Evolutionary conservation across 2,888 invertebrate species (phyloP).

Genomic region (Capitulum mitella): DNA sequence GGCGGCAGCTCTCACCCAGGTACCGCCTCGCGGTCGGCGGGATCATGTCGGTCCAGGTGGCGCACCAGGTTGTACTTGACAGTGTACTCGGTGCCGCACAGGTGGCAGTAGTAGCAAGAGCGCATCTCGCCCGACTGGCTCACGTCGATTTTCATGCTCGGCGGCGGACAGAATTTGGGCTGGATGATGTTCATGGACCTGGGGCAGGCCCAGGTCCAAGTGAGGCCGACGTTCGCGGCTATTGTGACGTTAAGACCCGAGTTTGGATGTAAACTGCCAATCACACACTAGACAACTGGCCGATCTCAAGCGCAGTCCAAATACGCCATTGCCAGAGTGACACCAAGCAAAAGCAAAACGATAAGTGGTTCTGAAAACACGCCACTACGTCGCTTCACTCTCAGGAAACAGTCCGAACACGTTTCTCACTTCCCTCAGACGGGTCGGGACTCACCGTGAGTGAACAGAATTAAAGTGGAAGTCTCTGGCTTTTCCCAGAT

Average conservation of each 20-base stretch:
- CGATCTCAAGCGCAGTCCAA: no score
- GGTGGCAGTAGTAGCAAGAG: slow-evolving; percentile 51
- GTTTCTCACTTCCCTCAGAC: no score
- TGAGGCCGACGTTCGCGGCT: no score
- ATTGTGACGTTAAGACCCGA: no score
- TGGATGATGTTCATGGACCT: slow-evolving; percentile 47
- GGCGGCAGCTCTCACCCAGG: slow-evolving; percentile 37
- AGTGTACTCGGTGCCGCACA: slow-evolving; percentile 60
- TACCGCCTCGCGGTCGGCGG: slow-evolving; percentile 48
- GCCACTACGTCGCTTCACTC: no score
- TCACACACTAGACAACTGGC: no score
- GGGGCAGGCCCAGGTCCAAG: no score
- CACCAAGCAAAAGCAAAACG: no score
- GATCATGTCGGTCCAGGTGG: slow-evolving; percentile 50
- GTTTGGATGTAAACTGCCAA: no score
- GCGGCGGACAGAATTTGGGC: slow-evolving; percentile 49
- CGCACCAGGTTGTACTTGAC: slow-evolving; percentile 59
- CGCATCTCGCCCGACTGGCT: slow-evolving; percentile 50
- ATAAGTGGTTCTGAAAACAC: no score
- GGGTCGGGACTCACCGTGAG: slow-evolving; percentile 44
- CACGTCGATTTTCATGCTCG: slow-evolving; percentile 50
- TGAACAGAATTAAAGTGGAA: slow-evolving; percentile 52
- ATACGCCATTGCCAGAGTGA: no score
- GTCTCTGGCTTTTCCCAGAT: slow-evolving; percentile 51
- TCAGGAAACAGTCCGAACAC: no score